Evolutionary conservation across 2,113 vertebrate species (phyloP).

Genomic region (Plecturocebus donacophilus): DNA sequence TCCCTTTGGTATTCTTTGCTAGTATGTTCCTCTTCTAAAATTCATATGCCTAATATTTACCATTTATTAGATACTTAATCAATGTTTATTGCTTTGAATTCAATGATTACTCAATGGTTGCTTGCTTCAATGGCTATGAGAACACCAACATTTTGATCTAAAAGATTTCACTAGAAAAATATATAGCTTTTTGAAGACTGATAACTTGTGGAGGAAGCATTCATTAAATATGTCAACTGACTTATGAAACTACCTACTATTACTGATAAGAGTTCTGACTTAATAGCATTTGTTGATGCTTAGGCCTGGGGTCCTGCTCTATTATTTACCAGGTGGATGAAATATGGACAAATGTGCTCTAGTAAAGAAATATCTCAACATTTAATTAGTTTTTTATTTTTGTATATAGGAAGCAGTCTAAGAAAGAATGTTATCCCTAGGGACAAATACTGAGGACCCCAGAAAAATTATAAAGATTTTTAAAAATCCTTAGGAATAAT

Average conservation of each 20-base stretch:
- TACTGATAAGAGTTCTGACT: constrained; percentile 32
- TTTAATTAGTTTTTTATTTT: constrained; percentile 3
- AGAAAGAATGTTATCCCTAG: constrained; percentile 48
- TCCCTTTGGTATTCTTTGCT: constrained; percentile 9
- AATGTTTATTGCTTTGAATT: constrained; percentile 73
- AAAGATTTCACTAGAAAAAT: constrained; percentile 68
- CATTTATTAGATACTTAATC: neutral
- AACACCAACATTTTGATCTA: constrained; percentile 52
- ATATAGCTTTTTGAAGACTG: constrained; percentile 50
- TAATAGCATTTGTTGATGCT: constrained; percentile 31
- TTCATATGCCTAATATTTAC: constrained; percentile 37
- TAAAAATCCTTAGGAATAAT: constrained; percentile 33
- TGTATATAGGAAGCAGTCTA: constrained; percentile 21
- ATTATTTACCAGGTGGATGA: constrained; percentile 30
- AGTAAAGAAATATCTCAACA: constrained; percentile 59
- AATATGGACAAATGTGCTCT: neutral
- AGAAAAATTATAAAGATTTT: constrained; percentile 37
- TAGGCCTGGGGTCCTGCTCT: neutral
- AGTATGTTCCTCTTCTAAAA: constrained; percentile 48
- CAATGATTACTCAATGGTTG: constrained; percentile 36
- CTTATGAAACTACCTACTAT: constrained; percentile 34
- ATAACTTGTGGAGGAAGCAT: constrained; percentile 30
- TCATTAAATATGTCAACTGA: constrained; percentile 42
- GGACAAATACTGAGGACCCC: constrained; percentile 28
- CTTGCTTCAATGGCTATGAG: constrained; percentile 24